Evolutionary conservation across 1,140 invertebrate species (phyloP).

Genomic region (Fopius arisanus): DNA sequence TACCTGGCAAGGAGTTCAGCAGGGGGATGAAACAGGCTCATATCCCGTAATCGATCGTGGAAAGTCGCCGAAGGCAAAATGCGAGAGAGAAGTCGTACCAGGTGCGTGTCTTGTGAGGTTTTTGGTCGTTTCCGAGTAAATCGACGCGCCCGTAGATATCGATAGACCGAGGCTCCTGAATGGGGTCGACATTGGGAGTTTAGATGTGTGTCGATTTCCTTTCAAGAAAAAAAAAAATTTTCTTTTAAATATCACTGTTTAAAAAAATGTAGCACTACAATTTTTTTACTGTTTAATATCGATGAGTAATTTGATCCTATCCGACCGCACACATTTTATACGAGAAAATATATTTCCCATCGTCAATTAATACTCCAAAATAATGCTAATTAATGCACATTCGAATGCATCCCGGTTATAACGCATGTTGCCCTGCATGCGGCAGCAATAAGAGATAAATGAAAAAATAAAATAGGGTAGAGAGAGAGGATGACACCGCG

Average conservation of each 20-base stretch:
- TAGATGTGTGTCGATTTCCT: too few relatives aligned
- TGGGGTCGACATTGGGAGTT: background rate
- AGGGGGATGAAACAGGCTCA: background rate
- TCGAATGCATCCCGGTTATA: constrained; percentile 17
- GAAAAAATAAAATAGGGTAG: constrained; percentile 11
- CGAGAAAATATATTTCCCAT: background rate
- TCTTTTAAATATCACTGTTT: too few relatives aligned
- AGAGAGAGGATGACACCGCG: constrained; percentile 24
- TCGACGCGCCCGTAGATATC: background rate
- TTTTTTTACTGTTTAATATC: too few relatives aligned
- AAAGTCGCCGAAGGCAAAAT: constrained; percentile 20
- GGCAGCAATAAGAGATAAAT: background rate
- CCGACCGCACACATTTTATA: too few relatives aligned
- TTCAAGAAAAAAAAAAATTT: too few relatives aligned
- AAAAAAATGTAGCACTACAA: too few relatives aligned
- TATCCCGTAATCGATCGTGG: constrained; percentile 18
- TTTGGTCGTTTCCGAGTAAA: constrained; percentile 11
- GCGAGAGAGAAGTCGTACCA: constrained; percentile 28
- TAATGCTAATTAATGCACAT: constrained; percentile 31
- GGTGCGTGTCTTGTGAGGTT: constrained; percentile 21
- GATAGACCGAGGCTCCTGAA: background rate
- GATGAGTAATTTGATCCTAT: too few relatives aligned
- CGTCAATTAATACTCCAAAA: constrained; percentile 13
- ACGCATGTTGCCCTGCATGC: constrained; percentile 16
- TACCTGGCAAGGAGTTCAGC: background rate